phyloP scores from a whole-genome alignment of 2,797 vertebrate genomes.

The Phataginus tetradactyla region DNA sequence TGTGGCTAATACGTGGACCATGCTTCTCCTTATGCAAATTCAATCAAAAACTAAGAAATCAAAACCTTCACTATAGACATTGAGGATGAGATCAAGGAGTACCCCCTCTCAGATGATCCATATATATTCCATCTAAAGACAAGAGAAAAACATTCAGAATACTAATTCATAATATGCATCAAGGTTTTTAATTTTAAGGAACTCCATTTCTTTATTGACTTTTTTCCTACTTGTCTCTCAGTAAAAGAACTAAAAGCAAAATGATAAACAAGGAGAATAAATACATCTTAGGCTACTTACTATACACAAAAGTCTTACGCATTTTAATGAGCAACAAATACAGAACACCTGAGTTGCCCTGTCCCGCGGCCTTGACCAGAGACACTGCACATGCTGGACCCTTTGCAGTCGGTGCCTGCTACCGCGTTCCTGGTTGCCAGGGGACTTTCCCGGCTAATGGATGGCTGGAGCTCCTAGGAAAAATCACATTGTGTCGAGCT shows the following conservation, averaged over 20 bases:
- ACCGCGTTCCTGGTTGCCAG: neutral
- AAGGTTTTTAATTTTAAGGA: neutral
- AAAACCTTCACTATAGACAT: neutral
- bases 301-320: neutral
- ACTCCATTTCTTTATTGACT: neutral
- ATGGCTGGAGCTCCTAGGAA: neutral
- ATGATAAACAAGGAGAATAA: neutral
- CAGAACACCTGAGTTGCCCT: neutral
- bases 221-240: neutral
- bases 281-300: neutral
- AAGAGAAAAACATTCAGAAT: neutral
- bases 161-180: neutral
- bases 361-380: neutral
- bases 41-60: neutral
- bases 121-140: neutral
- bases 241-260: slow-evolving; percentile 12
- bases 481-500: neutral
- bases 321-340: neutral
- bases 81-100: neutral
- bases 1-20: neutral
- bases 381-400: neutral
- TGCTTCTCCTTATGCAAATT: neutral
- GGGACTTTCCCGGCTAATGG: neutral
- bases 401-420: neutral
- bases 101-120: neutral